phyloP scores from a whole-genome alignment of 1,140 invertebrate genomes.

The Pollicipes pollicipes region DNA sequence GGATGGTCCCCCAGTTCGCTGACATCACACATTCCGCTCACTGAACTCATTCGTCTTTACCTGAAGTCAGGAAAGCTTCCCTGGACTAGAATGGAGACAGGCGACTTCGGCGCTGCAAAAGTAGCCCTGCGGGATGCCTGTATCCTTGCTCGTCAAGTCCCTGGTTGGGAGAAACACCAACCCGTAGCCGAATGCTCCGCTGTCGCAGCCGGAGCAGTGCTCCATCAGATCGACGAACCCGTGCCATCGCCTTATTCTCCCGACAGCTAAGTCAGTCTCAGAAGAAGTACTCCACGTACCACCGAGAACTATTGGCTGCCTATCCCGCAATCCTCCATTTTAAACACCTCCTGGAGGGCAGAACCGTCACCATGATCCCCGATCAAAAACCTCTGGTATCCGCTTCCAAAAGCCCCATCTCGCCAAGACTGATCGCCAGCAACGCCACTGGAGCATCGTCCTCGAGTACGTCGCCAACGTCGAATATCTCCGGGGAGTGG shows the following conservation, averaged over 20 bases:
- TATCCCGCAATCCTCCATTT: conserved; percentile 13
- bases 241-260: conserved; percentile 11
- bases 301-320: conserved; percentile 15
- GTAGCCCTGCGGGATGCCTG: conserved; percentile 6
- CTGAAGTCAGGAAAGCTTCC: conserved; percentile 6
- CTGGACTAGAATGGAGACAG: background rate
- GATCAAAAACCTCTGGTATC: conserved; percentile 7
- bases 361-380: conserved; percentile 9
- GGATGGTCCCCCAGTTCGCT: conserved; percentile 9
- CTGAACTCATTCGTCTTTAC: conserved; percentile 4
- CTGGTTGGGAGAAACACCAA: background rate
- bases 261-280: conserved; percentile 11
- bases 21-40: conserved; percentile 8
- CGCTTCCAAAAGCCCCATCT: conserved; percentile 3
- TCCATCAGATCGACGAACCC: conserved; percentile 9
- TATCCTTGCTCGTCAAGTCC: background rate
- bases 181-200: conserved; percentile 12
- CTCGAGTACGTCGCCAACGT: conserved; percentile 8
- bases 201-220: conserved; percentile 11
- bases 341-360: conserved; percentile 10
- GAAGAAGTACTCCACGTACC: conserved; percentile 11
- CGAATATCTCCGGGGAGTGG: no score
- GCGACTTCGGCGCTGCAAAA: background rate
- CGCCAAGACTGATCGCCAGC: conserved; percentile 10
- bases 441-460: conserved; percentile 9